Evolutionary conservation across 2,797 vertebrate genomes (phyloP).

Genomic region (Lithobates sylvaticus): DNA sequence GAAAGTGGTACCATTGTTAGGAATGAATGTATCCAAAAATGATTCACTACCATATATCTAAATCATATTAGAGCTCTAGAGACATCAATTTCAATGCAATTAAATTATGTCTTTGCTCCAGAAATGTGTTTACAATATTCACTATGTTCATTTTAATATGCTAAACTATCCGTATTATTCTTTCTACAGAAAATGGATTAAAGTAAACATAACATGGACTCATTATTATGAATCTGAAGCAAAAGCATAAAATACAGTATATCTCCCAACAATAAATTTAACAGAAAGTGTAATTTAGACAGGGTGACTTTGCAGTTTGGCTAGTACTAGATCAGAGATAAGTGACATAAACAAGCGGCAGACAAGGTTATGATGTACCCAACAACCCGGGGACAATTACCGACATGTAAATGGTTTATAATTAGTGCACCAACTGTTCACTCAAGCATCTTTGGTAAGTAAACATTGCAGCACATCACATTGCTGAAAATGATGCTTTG

Average conservation of each 20-base stretch:
- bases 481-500: background rate
- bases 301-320: conserved; percentile 5
- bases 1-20: background rate
- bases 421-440: conserved; percentile 35
- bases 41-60: background rate
- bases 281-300: conserved; percentile 11
- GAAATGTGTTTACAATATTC: conserved; percentile 23
- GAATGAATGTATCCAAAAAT: background rate
- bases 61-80: background rate
- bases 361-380: conserved; percentile 40
- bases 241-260: background rate
- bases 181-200: conserved; percentile 19
- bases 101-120: conserved; percentile 1
- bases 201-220: background rate
- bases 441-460: conserved; percentile 16
- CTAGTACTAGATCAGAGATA: background rate
- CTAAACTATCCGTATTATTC: conserved; percentile 8
- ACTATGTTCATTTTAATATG: conserved; percentile 5
- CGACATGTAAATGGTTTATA: conserved; percentile 21
- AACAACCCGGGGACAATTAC: conserved; percentile 8
- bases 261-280: background rate
- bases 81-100: conserved; percentile 35
- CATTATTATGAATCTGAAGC: background rate
- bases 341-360: conserved; percentile 19
- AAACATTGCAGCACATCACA: background rate